Evolutionary conservation across 1,140 invertebrate species (phyloP), one percentile per base, ranked within the genome.

Genomic region (Lasaia peninsularis): DNA sequence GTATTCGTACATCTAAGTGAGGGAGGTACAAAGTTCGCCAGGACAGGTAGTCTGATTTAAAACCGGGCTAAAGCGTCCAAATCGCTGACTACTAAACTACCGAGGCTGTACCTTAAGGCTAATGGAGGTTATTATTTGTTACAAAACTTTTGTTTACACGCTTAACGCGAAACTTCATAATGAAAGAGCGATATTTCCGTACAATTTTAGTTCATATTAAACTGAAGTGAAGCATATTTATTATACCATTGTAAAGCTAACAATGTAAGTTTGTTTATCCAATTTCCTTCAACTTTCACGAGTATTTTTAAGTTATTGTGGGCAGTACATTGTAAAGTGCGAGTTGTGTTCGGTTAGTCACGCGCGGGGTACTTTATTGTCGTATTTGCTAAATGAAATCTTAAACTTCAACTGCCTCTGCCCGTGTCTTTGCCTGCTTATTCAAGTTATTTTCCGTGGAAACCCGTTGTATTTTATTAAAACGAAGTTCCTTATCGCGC

Each of bases 201-300:
- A 32, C n/a, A 52, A 32, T 52, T 52, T 52, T 52, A 32, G 34
- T 35, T 35, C 34, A 12, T 53, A 53, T 53, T 53, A 53, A 53
- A 54, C 52, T 34, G 35, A 54, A 40, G 11, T 37, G 33, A 54
- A 37, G 52, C 52, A 20, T 31, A 51, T 54, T 54, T 54, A 54
- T 54, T 54, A 35, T 54, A 54, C 52, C 52, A 54, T 54, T 54
- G 52, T 54, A 24, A 37, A 21, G 52, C 33, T 54, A 54, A 55
- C 53, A 55, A 55, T 55, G 53, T 55, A 55, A 40, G 53, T 55
- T 55, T 55, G 53, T 55, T 55, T 55, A 55, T 55, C 53, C 35
- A 55, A 55, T 40, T 55, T 55, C 53, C 53, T 28, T 28, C 34
- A 40, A 55, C 53, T 55, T 28, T 35, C 53, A 16, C 18, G 34